Conservation (phyloP, 1,140 invertebrate genomes). For the Bursaphelenchus mucronatus region DNA sequence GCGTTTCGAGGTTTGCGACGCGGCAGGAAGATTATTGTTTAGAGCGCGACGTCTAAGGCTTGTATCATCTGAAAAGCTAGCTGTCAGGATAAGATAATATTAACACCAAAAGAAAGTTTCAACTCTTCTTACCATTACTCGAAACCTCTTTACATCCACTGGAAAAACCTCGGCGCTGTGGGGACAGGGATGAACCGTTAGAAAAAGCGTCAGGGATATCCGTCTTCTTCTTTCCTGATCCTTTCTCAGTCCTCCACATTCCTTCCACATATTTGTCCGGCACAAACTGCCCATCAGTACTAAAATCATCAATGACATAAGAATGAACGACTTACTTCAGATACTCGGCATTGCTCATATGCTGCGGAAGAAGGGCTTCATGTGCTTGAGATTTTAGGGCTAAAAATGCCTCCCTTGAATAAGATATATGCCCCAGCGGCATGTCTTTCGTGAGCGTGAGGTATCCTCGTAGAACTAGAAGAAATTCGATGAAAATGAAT, state of each 20-base stretch:
- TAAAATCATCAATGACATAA: conserved; percentile 23
- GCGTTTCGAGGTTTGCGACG: conserved; percentile 3
- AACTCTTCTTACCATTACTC: not conserved
- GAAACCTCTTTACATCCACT: conserved; percentile 34
- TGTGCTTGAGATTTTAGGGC: no score
- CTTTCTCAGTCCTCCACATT: conserved; percentile 38
- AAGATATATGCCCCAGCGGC: conserved; percentile 22
- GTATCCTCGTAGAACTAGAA: no score
- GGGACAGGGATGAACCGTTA: conserved; percentile 40
- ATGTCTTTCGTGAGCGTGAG: conserved; percentile 1
- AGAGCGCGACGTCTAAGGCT: conserved; percentile 20
- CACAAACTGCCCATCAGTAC: conserved; percentile 47
- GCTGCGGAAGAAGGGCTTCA: conserved; percentile 6
- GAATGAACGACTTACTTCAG: conserved; percentile 27
- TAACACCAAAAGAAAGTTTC: no score
- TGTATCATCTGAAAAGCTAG: conserved; percentile 10
- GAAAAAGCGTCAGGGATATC: conserved; percentile 30
- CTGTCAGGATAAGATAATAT: no score
- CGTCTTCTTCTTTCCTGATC: conserved; percentile 22
- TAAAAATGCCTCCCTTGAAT: no score
- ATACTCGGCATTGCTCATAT: conserved; percentile 20
- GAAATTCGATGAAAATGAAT: conserved; percentile 31
- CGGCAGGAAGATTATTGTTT: conserved; percentile 15
- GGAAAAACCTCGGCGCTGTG: conserved; percentile 41
- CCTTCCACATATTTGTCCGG: conserved; percentile 45